Conservation (phyloP, 2,113 vertebrate species). For the Zosterops lateralis region DNA sequence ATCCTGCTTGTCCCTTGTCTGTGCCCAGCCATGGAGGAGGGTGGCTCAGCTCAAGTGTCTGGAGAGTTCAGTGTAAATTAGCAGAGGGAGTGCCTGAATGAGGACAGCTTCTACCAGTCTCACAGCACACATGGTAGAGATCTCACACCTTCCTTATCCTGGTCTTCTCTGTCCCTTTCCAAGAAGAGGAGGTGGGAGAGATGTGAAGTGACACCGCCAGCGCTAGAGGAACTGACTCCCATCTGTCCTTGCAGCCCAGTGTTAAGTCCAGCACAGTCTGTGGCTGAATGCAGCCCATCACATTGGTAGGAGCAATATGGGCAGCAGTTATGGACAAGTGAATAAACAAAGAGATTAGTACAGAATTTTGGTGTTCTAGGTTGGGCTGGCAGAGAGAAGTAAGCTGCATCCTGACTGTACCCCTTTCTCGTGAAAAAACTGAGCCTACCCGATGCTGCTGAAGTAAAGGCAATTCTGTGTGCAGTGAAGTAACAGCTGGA, state of each 20-base stretch:
- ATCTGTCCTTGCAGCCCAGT: neutral
- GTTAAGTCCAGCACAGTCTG: neutral
- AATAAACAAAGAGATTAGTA: neutral
- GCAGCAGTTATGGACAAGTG: neutral
- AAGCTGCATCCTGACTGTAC: neutral
- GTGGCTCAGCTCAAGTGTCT: neutral
- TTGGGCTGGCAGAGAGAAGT: neutral
- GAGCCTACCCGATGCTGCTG: neutral
- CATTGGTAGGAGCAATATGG: neutral
- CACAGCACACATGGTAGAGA: neutral
- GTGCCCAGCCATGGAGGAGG: neutral
- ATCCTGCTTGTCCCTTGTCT: accelerated
- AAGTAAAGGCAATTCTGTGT: neutral
- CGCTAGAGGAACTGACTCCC: neutral
- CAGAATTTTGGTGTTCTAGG: neutral
- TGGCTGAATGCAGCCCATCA: neutral
- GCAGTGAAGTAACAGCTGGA: neutral
- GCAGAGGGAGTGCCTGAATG: neutral
- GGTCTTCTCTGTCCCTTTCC: neutral
- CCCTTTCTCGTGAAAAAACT: neutral
- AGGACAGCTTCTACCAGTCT: neutral
- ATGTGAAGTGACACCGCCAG: neutral
- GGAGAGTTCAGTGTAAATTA: neutral
- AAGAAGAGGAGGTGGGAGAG: neutral
- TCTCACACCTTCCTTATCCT: neutral